A percentile compares a stretch with the other conserved stretches of the same genome.
Conservation (phyloP, 2,888 invertebrate genomes). For the Pteria penguin region DNA sequence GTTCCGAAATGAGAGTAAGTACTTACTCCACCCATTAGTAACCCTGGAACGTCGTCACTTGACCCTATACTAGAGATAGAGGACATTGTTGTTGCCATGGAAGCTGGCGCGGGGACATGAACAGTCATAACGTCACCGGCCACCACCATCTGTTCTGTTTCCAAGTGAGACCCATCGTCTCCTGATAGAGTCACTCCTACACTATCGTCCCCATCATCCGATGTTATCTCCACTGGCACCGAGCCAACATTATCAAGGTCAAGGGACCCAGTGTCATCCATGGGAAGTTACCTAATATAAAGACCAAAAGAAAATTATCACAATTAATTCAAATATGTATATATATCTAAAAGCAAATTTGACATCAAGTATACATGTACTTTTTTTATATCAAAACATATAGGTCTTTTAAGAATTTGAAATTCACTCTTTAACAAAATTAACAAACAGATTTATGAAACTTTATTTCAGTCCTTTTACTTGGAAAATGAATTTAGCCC, state of each 20-base stretch:
- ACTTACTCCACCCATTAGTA: neutral
- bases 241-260: constrained; percentile 22
- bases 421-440: too few species aligned
- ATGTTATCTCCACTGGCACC: constrained; percentile 27
- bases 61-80: neutral
- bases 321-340: too few species aligned
- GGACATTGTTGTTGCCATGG: neutral
- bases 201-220: constrained; percentile 23
- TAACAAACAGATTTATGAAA: too few species aligned
- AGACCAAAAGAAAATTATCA: neutral
- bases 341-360: too few species aligned
- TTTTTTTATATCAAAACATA: too few species aligned
- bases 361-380: too few species aligned
- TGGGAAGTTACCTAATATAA: neutral
- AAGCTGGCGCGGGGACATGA: neutral
- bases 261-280: constrained; percentile 13
- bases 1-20: too few species aligned
- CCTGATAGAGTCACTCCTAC: neutral
- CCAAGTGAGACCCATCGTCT: neutral
- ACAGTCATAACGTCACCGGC: constrained; percentile 4
- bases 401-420: too few species aligned
- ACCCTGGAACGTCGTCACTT: neutral
- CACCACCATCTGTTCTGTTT: constrained; percentile 11
- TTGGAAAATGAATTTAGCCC: too few species aligned
- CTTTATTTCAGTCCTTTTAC: too few species aligned